Evolutionary conservation across 2,888 invertebrate species (phyloP), one percentile per base, ranked within the genome.

Genomic region (Eupeodes latifasciatus): DNA sequence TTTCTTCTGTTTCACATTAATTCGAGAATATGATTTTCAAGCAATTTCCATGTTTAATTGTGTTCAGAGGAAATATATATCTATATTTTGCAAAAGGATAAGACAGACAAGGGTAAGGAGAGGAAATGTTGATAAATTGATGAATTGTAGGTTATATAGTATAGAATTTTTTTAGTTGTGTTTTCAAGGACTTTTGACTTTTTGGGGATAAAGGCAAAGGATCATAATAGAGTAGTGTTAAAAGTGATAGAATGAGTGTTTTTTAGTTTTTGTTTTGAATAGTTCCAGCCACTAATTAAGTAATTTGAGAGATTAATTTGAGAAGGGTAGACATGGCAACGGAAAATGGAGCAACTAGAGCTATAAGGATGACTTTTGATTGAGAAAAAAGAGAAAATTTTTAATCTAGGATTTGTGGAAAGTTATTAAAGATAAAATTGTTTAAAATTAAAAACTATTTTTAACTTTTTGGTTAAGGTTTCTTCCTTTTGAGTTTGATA

Each of bases 1-100:
- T 36, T 40, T 61, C 14, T 66, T 47, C 51, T 67, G 67, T 67
- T 53, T 4, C 4, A 36, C 51, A 67, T 67, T 71, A 71, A 40
- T 55, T 51, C 55, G 19, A 44, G 71, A 55, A 71, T 71, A 71
- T 71, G 71, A 71, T 55, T 71, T 71, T 71, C 12, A 55, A 71
- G 55, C 55, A 19, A 71, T 69, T 69, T 69, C 59, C 57, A 59
- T 69, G 78, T 67, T 69, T 59, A 49, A 69, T 61, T 61, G 69
- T 61, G 51, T 71, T 61, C 36, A 51, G 53, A 44, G 27, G 51
- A 61, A 44, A 44, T 16, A 40, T 40, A 40, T 40, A 27, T 19
- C 19, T 27, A 40, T 5, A 40, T 40, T 40, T n/a, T 6, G 5
- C 2, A 36, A 11, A 40, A 14, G 40, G 40, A 40, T 40, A n/a